Percentiles rank a stretch among this genome's conserved stretches.
Evolutionary conservation across 2,888 invertebrate species (phyloP).

Genomic region (Spialia ferax): DNA sequence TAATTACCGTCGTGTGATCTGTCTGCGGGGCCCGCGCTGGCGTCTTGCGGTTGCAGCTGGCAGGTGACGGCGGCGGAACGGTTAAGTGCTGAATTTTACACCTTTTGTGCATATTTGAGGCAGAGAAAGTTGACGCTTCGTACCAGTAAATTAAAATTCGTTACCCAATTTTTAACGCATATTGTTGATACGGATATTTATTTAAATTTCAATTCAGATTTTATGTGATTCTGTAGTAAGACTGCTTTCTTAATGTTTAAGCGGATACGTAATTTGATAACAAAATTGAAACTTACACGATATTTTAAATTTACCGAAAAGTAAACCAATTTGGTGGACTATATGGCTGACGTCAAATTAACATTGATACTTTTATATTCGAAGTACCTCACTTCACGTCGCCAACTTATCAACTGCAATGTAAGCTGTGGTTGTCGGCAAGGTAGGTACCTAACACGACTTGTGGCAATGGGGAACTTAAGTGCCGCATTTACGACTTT

Average conservation of each 20-base stretch:
- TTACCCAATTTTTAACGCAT: background rate
- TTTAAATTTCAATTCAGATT: background rate
- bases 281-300: background rate
- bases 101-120: slow-evolving; percentile 86
- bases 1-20: slow-evolving; percentile 82
- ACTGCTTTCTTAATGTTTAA: background rate
- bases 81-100: slow-evolving; percentile 86
- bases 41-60: slow-evolving; percentile 50
- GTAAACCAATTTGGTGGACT: background rate
- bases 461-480: slow-evolving; percentile 74
- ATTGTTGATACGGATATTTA: background rate
- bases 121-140: background rate
- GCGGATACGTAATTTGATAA: background rate
- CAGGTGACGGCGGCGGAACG: slow-evolving; percentile 76
- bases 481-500: slow-evolving; percentile 86
- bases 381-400: background rate
- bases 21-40: slow-evolving; percentile 62
- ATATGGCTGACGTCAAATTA: no score
- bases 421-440: slow-evolving; percentile 8
- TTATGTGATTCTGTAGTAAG: background rate
- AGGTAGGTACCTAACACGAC: slow-evolving; percentile 10
- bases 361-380: background rate
- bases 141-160: background rate
- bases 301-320: background rate
- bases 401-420: slow-evolving; percentile 10